Conservation (phyloP, 1,140 invertebrate species). For the Pseudoatta argentina region DNA sequence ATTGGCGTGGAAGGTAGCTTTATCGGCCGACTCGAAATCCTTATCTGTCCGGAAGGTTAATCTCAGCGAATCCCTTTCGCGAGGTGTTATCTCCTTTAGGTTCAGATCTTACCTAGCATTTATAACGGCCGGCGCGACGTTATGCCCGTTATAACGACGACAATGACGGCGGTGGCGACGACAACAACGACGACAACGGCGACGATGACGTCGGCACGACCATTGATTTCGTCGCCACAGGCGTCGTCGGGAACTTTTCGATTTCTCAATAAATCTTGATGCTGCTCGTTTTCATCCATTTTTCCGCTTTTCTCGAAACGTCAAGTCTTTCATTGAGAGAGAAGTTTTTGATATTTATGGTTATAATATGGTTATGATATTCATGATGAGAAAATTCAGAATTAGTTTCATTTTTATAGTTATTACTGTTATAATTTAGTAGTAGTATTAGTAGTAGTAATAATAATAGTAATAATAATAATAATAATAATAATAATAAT, state of each 20-base stretch:
- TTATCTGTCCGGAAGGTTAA: conserved; percentile 80
- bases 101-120: conserved; percentile 49
- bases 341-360: too few species aligned
- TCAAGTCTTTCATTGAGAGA: neutral
- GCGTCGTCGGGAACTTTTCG: conserved; percentile 71
- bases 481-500: too few species aligned
- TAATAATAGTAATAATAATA: too few species aligned
- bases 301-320: conserved; percentile 18
- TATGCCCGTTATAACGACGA: neutral
- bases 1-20: conserved; percentile 62
- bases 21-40: conserved; percentile 72
- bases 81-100: conserved; percentile 75
- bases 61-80: conserved; percentile 78
- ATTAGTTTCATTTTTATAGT: too few species aligned
- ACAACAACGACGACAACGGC: conserved; percentile 31
- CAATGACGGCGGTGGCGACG: conserved; percentile 45
- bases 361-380: too few species aligned
- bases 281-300: conserved; percentile 47
- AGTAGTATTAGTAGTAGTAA: too few species aligned
- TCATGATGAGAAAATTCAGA: too few species aligned
- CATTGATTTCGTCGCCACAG: conserved; percentile 55
- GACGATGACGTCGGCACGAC: conserved; percentile 52
- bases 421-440: too few species aligned
- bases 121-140: conserved; percentile 16
- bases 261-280: conserved; percentile 76